Evolutionary conservation across 2,888 invertebrate species (phyloP), one percentile per base, ranked within the genome.

Genomic region (Caenorhabditis doughertyi): DNA sequence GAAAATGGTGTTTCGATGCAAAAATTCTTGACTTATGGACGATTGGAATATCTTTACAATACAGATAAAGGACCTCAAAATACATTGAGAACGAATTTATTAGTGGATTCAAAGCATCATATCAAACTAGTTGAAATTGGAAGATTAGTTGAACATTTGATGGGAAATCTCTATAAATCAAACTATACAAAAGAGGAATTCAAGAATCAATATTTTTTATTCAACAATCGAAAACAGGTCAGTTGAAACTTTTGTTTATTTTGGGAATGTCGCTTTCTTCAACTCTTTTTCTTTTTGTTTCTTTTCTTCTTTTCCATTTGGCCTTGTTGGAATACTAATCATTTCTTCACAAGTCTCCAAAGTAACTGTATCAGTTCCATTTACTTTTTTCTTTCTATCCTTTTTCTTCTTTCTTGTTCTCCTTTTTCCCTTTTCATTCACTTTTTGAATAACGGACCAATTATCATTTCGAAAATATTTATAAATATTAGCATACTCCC

Each of bases 1-100:
- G 98, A 99, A 92, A 98, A 99, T 92, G 99, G 99, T 21, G 97
- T 99, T 16, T 96, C 96, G 84, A 98, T 99, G 97, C 94, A 96
- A 87, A 97, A 97, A 92, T 99, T 98, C 93, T 94, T 99, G 81
- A 97, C 98, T 56, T 97, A 98, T 91, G 96, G 96, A 18, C 94
- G 97, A 35, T 94, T 99, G 58, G 98, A 99, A 93, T 96, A 97
- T 55, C 70, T 87, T 49, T 99, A 98, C 92, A 98, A 98, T 93
- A 96, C 97, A 93, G 92, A 93, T 87, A 92, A 92, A 87, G 97
- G 97, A 39, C 97, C 97, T 80, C 95, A 96, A 87, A 97, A 97
- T 92, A 98, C 97, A 21, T 93, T 98, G 89, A 55, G 83, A 56
- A 74, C 73, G 1, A 79, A 83, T 53, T 21, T 84, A 8, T 67